phyloP scores from a whole-genome alignment of 1,140 invertebrate genomes.

The Drosophila repletoides region DNA sequence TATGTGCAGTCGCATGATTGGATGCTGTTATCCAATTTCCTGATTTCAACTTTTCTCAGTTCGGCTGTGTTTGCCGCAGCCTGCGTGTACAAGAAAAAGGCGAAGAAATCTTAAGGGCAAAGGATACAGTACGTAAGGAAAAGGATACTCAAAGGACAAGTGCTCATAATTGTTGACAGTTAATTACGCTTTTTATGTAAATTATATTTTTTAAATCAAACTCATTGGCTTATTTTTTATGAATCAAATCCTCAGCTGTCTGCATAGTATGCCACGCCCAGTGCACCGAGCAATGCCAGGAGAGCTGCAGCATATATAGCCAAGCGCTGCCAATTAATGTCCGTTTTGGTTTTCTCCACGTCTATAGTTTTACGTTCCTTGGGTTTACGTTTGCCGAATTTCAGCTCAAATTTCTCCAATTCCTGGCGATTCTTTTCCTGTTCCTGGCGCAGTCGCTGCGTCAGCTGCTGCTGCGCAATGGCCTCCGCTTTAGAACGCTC shows the following conservation, averaged over 20 bases:
- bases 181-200: slow-evolving; percentile 13
- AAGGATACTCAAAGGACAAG: slow-evolving; percentile 20
- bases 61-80: slow-evolving; percentile 84
- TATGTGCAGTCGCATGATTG: slow-evolving; percentile 86
- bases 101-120: slow-evolving; percentile 45
- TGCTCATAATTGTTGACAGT: slow-evolving; percentile 30
- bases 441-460: slow-evolving; percentile 84
- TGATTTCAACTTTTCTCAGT: slow-evolving; percentile 85
- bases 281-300: slow-evolving; percentile 45
- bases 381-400: slow-evolving; percentile 86
- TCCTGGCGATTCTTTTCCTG: slow-evolving; percentile 87
- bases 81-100: slow-evolving; percentile 83
- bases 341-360: slow-evolving; percentile 33
- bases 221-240: slow-evolving; percentile 7
- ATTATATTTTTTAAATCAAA: slow-evolving; percentile 38
- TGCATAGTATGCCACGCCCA: slow-evolving; percentile 66
- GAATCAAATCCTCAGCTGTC: slow-evolving; percentile 43
- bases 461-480: slow-evolving; percentile 83
- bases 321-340: slow-evolving; percentile 59
- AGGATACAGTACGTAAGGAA: not conserved
- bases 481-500: slow-evolving; percentile 83
- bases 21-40: slow-evolving; percentile 86
- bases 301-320: slow-evolving; percentile 44
- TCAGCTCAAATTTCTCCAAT: slow-evolving; percentile 88
- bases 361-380: slow-evolving; percentile 80